These are phyloP conservation scores for Staurois parvus DNA, from an alignment of 2,797 vertebrate genomes.

Conservation along the genomic window DNA sequence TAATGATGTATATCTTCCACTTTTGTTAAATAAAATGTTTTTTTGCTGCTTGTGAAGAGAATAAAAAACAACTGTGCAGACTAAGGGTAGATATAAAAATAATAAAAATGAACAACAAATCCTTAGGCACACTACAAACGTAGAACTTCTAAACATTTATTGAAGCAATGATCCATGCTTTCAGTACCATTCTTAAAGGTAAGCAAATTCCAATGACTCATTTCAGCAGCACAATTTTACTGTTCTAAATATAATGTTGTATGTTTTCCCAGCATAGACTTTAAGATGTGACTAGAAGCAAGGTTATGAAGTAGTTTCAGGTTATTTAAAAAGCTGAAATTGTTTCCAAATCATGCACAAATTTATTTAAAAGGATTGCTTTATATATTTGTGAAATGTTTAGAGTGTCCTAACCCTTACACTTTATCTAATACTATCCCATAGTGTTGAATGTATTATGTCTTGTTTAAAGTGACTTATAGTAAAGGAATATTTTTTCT, in stretches of 20 bases:
- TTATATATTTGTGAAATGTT: constrained; percentile 11
- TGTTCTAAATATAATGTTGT: constrained; percentile 18
- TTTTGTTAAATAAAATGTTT: constrained; percentile 17
- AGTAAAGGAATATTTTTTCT: background rate
- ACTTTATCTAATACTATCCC: background rate
- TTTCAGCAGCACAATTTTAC: constrained; percentile 24
- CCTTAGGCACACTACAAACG: constrained; percentile 43
- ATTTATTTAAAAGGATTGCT: constrained; percentile 13
- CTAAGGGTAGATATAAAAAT: constrained; percentile 37
- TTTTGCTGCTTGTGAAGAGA: constrained; percentile 12
- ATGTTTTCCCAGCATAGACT: constrained; percentile 13
- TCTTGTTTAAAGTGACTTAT: constrained; percentile 34
- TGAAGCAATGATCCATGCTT: constrained; percentile 55
- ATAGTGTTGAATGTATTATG: constrained; percentile 3
- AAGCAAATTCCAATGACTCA: constrained; percentile 32
- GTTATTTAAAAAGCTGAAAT: background rate
- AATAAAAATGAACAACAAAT: constrained; percentile 50
- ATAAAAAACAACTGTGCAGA: constrained; percentile 14
- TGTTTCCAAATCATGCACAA: constrained; percentile 17
- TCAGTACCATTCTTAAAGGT: constrained; percentile 26
- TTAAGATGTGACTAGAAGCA: constrained; percentile 1
- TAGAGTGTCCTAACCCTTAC: background rate
- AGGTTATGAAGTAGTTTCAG: constrained; percentile 1
- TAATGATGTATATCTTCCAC: constrained; percentile 29
- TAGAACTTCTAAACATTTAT: constrained; percentile 36